Base-by-base conservation (phyloP, 2,888 invertebrate genomes). In the Nysson spinosus region DNA sequence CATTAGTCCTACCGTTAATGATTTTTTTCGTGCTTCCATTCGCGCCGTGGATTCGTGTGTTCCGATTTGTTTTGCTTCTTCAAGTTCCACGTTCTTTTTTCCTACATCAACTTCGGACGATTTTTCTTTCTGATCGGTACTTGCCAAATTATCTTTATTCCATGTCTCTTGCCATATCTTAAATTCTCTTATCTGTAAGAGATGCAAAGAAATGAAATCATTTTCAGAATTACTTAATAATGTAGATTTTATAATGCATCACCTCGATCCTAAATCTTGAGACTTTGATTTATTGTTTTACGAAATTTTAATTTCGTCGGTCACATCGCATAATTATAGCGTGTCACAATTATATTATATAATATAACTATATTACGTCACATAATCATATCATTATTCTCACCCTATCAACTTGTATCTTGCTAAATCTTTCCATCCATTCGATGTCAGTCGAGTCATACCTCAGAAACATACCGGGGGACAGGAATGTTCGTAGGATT, bases 91-190 rank as follows among this genome's bases (percentile, higher is more conserved):
- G 37, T 88, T 87, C 80, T 85, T 57, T 66, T 87, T 89, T 66
- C 89, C 87, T 75, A 88, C 88, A 69, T 89, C 70, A 88, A 90
- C 87, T 66, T 89, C 55, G 77, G 80, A 77, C 88, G 88, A 72
- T 84, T 68, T 88, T 76, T 88, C 88, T 28, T 88, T 87, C 83
- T 88, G 88, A 35, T 88, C 76, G 34, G 89, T 77, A 17, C 87
- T 82, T 11, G 88, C 83, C 6, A 86, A 85, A 70, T 89, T 88
- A 40, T 83, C 87, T 72, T 85, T 83, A 75, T 87, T 89, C 89
- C 92, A 93, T 17, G 89, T 85, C 0, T 89, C 85, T 86, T 93
- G 92, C 93, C 93, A 94, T 1, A 79, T 74, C 35, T 87, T 80
- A 75, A 91, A 90, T 73, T 83, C 93, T 90, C 63, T 90, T 87